phyloP scores from a whole-genome alignment of 53 echinoderm and acorn worm species.

The Zoroaster sp. region DNA sequence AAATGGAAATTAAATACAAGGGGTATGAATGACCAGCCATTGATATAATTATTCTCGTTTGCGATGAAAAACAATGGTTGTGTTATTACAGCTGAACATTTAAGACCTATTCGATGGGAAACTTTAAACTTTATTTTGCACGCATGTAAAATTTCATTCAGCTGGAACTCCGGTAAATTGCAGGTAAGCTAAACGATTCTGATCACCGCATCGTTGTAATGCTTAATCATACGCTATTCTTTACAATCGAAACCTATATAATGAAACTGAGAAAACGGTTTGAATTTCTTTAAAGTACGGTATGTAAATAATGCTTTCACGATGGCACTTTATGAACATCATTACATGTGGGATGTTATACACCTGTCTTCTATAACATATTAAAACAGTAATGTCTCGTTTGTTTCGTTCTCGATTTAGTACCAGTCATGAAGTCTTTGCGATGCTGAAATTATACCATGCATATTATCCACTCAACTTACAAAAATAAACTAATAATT shows the following conservation, averaged over 20 bases:
- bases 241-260: not conserved
- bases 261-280: too few species aligned
- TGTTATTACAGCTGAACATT: not conserved
- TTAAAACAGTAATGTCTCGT: not conserved
- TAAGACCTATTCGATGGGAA: not conserved
- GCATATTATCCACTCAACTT: too few species aligned
- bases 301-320: not conserved
- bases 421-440: too few species aligned
- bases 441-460: too few species aligned
- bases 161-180: not conserved
- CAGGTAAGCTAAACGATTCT: not conserved
- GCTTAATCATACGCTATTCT: slow-evolving; percentile 41
- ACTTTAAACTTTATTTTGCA: not conserved
- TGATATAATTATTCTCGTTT: not conserved
- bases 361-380: not conserved
- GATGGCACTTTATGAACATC: not conserved
- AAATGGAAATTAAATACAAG: too few species aligned
- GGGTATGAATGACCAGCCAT: too few species aligned
- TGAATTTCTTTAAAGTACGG: too few species aligned
- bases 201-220: slow-evolving; percentile 38
- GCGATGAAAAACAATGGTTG: not conserved
- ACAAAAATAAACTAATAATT: too few species aligned
- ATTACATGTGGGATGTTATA: not conserved
- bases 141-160: slow-evolving; percentile 11
- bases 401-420: not conserved